Evolutionary conservation across 1,140 invertebrate species (phyloP).

Genomic region (Anthonomus grandis): DNA sequence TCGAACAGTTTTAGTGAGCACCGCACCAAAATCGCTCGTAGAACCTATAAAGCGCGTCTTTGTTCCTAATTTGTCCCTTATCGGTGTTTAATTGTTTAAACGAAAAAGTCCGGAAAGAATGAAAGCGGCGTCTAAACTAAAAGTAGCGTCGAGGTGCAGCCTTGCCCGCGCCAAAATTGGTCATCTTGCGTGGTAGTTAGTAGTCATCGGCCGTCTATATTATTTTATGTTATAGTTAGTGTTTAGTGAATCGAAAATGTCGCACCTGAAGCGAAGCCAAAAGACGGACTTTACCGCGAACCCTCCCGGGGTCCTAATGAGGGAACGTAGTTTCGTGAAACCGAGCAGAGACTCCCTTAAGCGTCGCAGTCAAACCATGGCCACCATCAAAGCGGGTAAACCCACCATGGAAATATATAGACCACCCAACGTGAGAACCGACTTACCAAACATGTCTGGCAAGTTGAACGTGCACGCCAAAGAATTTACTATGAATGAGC

Average conservation of each 20-base stretch:
- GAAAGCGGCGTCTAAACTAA: conserved; percentile 31
- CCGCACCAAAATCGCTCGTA: conserved; percentile 7
- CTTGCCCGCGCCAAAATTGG: conserved; percentile 41
- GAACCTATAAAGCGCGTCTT: too few species aligned
- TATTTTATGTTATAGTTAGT: conserved; percentile 25
- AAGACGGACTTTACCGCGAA: conserved; percentile 40
- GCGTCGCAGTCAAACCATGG: conserved; percentile 56
- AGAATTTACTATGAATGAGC: conserved; percentile 74
- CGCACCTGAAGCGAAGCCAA: conserved; percentile 42
- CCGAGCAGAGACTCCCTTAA: conserved; percentile 44
- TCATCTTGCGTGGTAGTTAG: conserved; percentile 39
- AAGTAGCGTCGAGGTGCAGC: conserved; percentile 25
- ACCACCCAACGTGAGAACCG: conserved; percentile 69
- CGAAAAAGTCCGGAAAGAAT: conserved; percentile 14
- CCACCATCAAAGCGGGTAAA: conserved; percentile 60
- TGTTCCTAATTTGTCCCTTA: neutral
- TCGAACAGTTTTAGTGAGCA: conserved; percentile 15
- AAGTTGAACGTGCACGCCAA: conserved; percentile 80
- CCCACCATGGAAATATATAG: conserved; percentile 84
- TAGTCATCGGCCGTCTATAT: conserved; percentile 24
- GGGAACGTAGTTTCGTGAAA: conserved; percentile 45
- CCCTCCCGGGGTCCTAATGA: conserved; percentile 29
- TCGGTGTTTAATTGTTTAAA: conserved; percentile 11
- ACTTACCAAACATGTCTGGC: conserved; percentile 40
- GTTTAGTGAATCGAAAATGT: conserved; percentile 15